Evolutionary conservation across 2,113 vertebrate species (phyloP).

Genomic region (Bungarus multicinctus): DNA sequence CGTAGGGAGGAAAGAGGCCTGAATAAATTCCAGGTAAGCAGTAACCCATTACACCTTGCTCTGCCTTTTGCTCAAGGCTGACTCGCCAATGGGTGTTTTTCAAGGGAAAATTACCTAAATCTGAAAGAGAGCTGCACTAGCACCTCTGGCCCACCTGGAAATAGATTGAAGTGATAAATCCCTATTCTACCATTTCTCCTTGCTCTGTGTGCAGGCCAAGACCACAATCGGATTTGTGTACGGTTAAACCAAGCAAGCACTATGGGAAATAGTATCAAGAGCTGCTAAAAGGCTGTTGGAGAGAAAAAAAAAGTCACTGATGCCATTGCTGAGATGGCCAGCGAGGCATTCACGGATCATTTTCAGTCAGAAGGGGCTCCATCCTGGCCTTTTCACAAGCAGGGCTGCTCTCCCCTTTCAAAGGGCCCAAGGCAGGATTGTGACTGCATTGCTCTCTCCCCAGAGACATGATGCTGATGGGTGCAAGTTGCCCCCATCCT

Average conservation of each 20-base stretch:
- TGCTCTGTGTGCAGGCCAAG: background rate
- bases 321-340: background rate
- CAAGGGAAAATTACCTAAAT: background rate
- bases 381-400: background rate
- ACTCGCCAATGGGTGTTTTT: background rate
- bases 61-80: background rate
- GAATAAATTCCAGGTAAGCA: background rate
- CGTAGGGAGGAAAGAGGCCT: background rate
- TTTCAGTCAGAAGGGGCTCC: background rate
- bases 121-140: background rate
- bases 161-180: background rate
- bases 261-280: background rate
- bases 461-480: background rate
- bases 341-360: background rate
- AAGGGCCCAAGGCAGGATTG: background rate
- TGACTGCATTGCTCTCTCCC: background rate
- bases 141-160: background rate
- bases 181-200: background rate
- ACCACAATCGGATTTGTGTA: background rate
- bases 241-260: background rate
- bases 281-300: background rate
- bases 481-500: background rate
- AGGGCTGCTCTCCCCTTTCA: background rate
- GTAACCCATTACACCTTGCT: background rate
- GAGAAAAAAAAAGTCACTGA: background rate